A percentile compares a stretch with the other conserved stretches of the same genome.
Evolutionary conservation across 2,888 invertebrate genomes (phyloP).

Genomic region (Ochlodes sylvanus): DNA sequence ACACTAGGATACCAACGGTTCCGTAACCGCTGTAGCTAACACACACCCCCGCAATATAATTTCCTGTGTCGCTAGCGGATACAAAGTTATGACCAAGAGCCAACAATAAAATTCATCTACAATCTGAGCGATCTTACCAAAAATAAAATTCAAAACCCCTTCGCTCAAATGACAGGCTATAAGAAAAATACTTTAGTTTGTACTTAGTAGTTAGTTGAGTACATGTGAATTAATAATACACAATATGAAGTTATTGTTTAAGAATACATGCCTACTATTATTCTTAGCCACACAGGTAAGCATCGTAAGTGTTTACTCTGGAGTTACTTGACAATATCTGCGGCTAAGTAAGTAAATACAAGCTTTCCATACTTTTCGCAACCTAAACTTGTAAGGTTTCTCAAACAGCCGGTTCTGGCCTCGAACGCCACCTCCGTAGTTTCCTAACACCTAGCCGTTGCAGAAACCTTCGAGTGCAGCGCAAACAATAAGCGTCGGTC

Average conservation of each 20-base stretch:
- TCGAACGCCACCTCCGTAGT: conserved; percentile 66
- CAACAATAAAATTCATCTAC: too few species aligned
- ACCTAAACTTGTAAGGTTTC: conserved; percentile 74
- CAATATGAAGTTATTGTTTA: too few species aligned
- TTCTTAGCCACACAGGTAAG: conserved; percentile 13
- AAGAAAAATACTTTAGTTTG: too few species aligned
- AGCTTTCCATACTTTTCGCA: conserved; percentile 80
- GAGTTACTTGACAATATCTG: conserved; percentile 51
- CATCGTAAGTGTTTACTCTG: conserved; percentile 45
- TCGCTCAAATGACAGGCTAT: too few species aligned
- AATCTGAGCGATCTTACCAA: too few species aligned
- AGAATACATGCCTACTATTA: not conserved
- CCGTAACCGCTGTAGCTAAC: conserved; percentile 23
- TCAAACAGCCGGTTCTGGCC: conserved; percentile 72
- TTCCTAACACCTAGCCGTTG: conserved; percentile 77
- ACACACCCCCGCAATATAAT: not conserved
- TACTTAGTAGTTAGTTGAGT: too few species aligned
- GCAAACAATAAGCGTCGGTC: conserved; percentile 76
- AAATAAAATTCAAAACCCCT: too few species aligned
- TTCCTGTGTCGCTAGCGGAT: not conserved
- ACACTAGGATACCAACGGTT: conserved; percentile 14
- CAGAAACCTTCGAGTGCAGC: conserved; percentile 78
- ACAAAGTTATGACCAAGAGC: too few species aligned
- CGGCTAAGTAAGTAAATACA: conserved; percentile 44
- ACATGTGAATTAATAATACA: too few species aligned